Conservation (phyloP, 2,113 vertebrate genomes). For the Lepus americanus region DNA sequence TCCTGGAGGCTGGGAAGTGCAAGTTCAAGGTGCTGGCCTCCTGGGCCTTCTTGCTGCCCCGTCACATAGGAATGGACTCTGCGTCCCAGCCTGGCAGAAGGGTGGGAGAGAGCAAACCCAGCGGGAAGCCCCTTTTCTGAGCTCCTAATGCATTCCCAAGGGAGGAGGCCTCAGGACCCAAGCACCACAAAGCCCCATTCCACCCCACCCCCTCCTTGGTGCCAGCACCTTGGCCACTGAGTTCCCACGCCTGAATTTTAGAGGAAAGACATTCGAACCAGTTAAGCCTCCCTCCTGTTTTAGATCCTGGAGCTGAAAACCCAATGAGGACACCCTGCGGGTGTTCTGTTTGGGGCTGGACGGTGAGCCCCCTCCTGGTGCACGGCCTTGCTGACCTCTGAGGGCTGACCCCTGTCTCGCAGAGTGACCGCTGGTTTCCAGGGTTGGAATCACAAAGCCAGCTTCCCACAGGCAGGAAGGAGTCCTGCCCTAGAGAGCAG, state of each 20-base stretch:
- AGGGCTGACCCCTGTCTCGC: not conserved
- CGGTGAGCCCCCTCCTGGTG: no score
- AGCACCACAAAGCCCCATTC: no score
- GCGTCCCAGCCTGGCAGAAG: no score
- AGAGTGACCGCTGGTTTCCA: no score
- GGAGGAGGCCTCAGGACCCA: no score
- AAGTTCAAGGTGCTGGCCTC: not conserved
- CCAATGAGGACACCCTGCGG: fast-evolving
- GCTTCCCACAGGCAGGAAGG: not conserved
- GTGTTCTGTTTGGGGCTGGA: not conserved
- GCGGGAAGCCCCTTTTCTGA: no score
- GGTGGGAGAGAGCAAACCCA: no score
- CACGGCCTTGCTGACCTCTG: not conserved
- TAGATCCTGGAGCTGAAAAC: not conserved
- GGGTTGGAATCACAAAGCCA: not conserved
- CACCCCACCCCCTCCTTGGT: no score
- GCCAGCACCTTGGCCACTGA: no score
- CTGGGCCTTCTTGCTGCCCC: not conserved
- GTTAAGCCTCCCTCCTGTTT: not conserved
- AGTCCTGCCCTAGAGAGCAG: not conserved
- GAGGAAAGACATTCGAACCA: not conserved
- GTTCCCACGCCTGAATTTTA: not conserved
- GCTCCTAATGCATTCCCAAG: no score
- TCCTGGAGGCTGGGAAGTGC: not conserved
- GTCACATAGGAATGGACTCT: not conserved